Base-by-base conservation (phyloP, 2,113 vertebrate genomes). In the Equus quagga region DNA sequence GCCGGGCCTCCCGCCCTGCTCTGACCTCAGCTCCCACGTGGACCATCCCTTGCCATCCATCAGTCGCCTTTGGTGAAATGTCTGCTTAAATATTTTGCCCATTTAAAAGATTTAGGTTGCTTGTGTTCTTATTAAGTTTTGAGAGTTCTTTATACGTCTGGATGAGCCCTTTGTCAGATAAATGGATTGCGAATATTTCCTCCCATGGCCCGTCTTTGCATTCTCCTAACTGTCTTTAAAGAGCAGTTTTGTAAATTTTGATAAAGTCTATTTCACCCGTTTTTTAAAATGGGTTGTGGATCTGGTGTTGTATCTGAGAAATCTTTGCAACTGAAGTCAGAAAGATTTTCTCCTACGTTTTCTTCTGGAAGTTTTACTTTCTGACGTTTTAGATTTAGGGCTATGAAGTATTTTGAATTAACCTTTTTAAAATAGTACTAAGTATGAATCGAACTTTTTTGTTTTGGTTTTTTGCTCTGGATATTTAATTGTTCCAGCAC, bases 251-350 rank as follows among this genome's bases (percentile, higher is more conserved):
- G 4, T 23, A 3, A 13, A 23, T 18, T 6, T 31, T 8, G 11
- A 11, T 12, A 13, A 31, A 2, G n/a, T 41, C 64, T 17, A 1
- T 33, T 17, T 13, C 11, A 1, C 51, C 28, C 2, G 21, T 13
- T 1, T 31, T 44, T 49, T 36, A 8, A 1, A 26, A 56, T 4
- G 13, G 46, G 0, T 36, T 4, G 0, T 7, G 14, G 1, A 0
- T 56, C 4, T 54, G 11, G 18, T 36, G 64, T 4, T 44, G 13
- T 14, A 1, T 41, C 15, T 28, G 18, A 79, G 72, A 46, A 11
- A 11, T 23, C 28, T n/a, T 51, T 23, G 56, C 72, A 4, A 11
- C 56, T 18, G 10, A 17, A 18, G 11, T 41, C 62, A 64, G 54
- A 76, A 33, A 19, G 13, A 19, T 23, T n/a, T 41, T 33, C 44